These are phyloP conservation scores for Leucozona laternaria DNA, from an alignment of 2,888 invertebrate species.

Conservation along the genomic window DNA sequence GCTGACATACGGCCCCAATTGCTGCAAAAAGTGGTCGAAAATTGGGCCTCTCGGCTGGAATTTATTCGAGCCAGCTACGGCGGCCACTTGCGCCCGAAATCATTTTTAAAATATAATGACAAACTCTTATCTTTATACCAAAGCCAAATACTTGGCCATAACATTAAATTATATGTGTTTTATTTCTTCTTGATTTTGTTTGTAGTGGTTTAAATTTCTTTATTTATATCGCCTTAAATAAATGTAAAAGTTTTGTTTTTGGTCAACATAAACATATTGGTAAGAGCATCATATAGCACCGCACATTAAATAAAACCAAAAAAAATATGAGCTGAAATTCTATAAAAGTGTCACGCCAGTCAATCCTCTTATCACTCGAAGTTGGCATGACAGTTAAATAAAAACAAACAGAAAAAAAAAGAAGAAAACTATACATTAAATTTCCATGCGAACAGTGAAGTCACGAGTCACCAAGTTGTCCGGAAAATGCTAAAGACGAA, in stretches of 20 bases:
- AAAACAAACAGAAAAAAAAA: background rate
- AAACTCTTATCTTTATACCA: no score
- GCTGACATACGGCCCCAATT: no score
- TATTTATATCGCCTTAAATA: background rate
- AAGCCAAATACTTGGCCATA: no score
- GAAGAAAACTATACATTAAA: background rate
- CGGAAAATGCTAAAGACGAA: constrained; percentile 1
- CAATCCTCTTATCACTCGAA: constrained; percentile 29
- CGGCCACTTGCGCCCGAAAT: no score
- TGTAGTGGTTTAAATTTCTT: background rate
- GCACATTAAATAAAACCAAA: background rate
- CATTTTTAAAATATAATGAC: no score
- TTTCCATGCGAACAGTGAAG: constrained; percentile 26
- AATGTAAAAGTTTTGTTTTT: background rate
- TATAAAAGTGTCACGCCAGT: constrained; percentile 25
- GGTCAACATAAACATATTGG: background rate
- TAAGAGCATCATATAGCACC: background rate
- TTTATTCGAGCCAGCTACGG: no score
- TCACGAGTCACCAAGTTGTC: constrained; percentile 48
- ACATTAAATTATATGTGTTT: no score
- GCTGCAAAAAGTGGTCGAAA: no score
- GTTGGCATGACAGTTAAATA: constrained; percentile 20
- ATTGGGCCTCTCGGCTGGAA: no score
- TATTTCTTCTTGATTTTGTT: no score
- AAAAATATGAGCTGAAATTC: constrained; percentile 7